A percentile compares a stretch with the other conserved stretches of the same genome.
phyloP scores from a whole-genome alignment of 2,113 vertebrate species.

The Morone saxatilis region DNA sequence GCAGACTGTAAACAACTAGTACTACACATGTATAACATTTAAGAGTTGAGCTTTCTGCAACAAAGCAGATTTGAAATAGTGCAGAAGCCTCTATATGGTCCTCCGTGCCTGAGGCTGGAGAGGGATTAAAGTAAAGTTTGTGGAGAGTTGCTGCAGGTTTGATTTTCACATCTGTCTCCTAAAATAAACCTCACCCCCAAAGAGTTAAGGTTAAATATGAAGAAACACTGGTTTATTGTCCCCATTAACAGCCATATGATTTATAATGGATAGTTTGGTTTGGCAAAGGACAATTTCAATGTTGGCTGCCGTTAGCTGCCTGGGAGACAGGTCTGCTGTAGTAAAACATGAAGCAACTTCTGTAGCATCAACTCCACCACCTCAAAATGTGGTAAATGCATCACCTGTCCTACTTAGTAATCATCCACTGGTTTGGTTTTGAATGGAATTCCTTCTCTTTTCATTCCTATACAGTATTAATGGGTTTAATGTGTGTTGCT shows the following conservation, averaged over 20 bases:
- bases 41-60: slow-evolving; percentile 15
- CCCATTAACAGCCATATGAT: not conserved
- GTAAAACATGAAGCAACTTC: not conserved
- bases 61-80: slow-evolving; percentile 20
- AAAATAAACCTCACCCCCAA: not conserved
- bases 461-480: not conserved
- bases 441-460: not conserved
- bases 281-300: not conserved
- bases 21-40: not conserved
- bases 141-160: not conserved
- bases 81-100: not conserved
- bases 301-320: not conserved
- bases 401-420: not conserved
- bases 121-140: slow-evolving; percentile 5
- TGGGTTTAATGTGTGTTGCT: not conserved
- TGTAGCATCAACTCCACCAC: not conserved
- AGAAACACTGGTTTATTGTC: slow-evolving; percentile 3
- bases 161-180: slow-evolving; percentile 11
- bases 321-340: not conserved
- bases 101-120: slow-evolving; percentile 13
- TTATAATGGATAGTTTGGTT: not conserved
- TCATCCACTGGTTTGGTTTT: not conserved
- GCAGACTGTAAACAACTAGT: slow-evolving; percentile 15
- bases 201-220: slow-evolving; percentile 11
- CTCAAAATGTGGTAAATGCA: not conserved